These are phyloP conservation scores for Podarcis cretensis DNA, from an alignment of 2,113 vertebrate species.

Conservation along the genomic window DNA sequence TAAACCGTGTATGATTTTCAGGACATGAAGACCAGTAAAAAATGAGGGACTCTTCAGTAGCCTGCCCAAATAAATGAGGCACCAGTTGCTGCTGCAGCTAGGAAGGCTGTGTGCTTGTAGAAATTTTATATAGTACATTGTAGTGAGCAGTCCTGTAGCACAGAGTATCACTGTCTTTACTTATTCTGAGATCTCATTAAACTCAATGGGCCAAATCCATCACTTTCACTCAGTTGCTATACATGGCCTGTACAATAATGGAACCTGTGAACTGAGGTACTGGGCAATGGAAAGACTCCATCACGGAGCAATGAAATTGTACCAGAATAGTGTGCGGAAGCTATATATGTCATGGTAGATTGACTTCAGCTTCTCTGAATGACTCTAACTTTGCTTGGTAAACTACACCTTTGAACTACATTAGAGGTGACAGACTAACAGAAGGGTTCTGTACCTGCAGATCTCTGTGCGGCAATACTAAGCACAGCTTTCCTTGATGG, in stretches of 20 bases:
- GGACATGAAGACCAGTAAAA: background rate
- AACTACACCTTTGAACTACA: slow-evolving; percentile 10
- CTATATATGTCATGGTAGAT: slow-evolving; percentile 4
- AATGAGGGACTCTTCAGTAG: background rate
- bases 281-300: background rate
- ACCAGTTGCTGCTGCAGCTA: slow-evolving; percentile 6
- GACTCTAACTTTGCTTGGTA: background rate
- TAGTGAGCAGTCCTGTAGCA: background rate
- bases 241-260: background rate
- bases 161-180: background rate
- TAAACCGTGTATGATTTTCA: background rate
- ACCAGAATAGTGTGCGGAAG: background rate
- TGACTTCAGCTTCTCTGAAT: slow-evolving; percentile 5
- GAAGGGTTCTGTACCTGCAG: background rate
- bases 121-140: slow-evolving; percentile 8
- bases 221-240: background rate
- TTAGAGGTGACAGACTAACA: background rate
- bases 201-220: slow-evolving; percentile 22
- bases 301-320: slow-evolving; percentile 13
- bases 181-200: slow-evolving; percentile 29
- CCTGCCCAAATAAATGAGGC: slow-evolving; percentile 14
- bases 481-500: background rate
- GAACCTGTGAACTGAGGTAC: background rate
- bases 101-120: slow-evolving; percentile 22
- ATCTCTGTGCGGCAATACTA: background rate